Evolutionary conservation across 2,888 invertebrate genomes (phyloP).

Genomic region (Hydrotaea diabolus): DNA sequence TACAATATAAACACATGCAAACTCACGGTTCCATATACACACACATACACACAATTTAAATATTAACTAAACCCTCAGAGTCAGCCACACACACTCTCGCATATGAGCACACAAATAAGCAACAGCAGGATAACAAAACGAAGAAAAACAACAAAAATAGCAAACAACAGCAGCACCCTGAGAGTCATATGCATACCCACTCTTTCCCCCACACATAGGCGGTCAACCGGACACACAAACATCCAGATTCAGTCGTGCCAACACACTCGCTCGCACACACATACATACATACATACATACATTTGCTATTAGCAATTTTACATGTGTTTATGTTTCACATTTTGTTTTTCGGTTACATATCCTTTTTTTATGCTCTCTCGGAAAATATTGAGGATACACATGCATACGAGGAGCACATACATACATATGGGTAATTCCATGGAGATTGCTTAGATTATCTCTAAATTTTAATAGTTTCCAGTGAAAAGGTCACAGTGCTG

Average conservation of each 20-base stretch:
- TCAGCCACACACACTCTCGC: not conserved
- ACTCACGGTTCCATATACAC: not conserved
- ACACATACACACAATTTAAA: conserved; percentile 29
- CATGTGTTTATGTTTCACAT: conserved; percentile 49
- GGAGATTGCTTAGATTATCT: conserved; percentile 27
- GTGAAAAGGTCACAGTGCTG: not conserved
- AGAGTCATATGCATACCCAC: not conserved
- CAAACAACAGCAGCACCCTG: not conserved
- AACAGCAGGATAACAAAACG: not conserved
- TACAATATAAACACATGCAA: conserved; percentile 34
- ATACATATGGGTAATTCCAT: conserved; percentile 29
- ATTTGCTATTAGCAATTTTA: conserved; percentile 61
- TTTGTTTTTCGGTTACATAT: conserved; percentile 25
- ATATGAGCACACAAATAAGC: not conserved
- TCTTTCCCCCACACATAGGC: not conserved
- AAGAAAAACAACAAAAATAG: not conserved
- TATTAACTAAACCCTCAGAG: conserved; percentile 23
- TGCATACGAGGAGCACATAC: not conserved
- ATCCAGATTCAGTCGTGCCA: not conserved
- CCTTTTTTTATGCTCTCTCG: conserved; percentile 9
- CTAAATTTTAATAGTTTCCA: conserved; percentile 21
- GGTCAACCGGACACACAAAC: not conserved
- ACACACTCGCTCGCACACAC: conserved; percentile 5
- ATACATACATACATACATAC: conserved; percentile 15
- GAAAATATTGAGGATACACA: conserved; percentile 25